Percentiles rank a stretch among this genome's conserved stretches.
Evolutionary conservation across 1,140 invertebrate species (phyloP).

Genomic region (Drosophila busckii): DNA sequence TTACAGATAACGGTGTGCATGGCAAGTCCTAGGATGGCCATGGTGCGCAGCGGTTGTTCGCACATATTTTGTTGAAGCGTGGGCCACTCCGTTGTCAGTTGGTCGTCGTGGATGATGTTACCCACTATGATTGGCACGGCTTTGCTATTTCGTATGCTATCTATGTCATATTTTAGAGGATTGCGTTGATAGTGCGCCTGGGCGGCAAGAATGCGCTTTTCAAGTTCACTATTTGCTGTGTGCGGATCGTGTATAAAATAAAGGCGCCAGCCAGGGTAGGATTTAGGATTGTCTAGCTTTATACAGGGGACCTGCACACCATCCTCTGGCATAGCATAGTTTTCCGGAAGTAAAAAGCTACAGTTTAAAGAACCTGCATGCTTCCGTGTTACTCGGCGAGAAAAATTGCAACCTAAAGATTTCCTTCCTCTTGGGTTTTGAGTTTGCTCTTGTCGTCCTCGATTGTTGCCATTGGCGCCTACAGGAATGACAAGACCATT

Average conservation of each 20-base stretch:
- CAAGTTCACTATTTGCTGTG: constrained; percentile 65
- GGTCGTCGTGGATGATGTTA: constrained; percentile 79
- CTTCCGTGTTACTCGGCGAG: neutral
- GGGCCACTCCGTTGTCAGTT: constrained; percentile 80
- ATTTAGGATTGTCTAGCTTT: constrained; percentile 47
- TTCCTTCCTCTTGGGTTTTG: neutral
- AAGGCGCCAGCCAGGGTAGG: constrained; percentile 83
- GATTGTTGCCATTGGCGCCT: constrained; percentile 24
- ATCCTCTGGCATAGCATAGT: constrained; percentile 65
- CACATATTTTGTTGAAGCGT: constrained; percentile 81
- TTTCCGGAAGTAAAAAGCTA: constrained; percentile 52
- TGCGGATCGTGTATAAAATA: constrained; percentile 82
- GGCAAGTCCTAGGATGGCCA: constrained; percentile 83
- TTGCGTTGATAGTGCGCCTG: constrained; percentile 71
- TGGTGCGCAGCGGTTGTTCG: constrained; percentile 80
- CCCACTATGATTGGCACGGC: constrained; percentile 80
- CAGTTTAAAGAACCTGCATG: constrained; percentile 14
- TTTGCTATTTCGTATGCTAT: constrained; percentile 79
- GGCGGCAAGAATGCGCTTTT: constrained; percentile 79
- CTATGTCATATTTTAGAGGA: constrained; percentile 74
- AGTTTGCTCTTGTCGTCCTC: neutral
- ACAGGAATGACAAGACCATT: constrained; percentile 67
- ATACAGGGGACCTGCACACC: constrained; percentile 41
- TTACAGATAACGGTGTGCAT: constrained; percentile 82
- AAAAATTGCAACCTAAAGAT: constrained; percentile 41